phyloP scores from a whole-genome alignment of 2,888 invertebrate genomes.

The Melikaiella ostensackeni region DNA sequence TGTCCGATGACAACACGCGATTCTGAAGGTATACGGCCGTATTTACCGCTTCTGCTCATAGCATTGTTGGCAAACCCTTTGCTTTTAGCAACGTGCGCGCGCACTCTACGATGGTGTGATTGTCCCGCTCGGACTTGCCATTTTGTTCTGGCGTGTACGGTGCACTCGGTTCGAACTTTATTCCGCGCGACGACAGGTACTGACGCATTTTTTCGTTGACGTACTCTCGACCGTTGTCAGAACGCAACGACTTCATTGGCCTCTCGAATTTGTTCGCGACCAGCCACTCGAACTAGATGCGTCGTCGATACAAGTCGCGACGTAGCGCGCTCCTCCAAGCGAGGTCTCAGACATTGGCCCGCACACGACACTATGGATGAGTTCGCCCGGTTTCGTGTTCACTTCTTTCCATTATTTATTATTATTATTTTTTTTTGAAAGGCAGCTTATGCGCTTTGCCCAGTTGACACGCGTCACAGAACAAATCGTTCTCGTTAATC shows the following conservation, averaged over 20 bases:
- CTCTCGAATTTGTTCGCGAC: neutral
- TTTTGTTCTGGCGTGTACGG: constrained; percentile 34
- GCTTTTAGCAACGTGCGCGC: constrained; percentile 13
- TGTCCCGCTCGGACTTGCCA: constrained; percentile 26
- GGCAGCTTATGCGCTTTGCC: too few relatives aligned
- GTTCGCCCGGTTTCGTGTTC: neutral
- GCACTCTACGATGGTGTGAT: neutral
- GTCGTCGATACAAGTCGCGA: constrained; percentile 17
- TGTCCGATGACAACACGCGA: neutral
- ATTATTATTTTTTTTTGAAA: too few relatives aligned
- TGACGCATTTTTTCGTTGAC: neutral
- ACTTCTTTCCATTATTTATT: neutral
- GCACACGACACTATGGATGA: neutral
- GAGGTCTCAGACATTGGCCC: neutral
- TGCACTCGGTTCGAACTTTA: neutral
- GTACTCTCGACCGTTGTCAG: neutral
- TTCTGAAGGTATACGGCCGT: constrained; percentile 31
- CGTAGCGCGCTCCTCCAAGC: constrained; percentile 6
- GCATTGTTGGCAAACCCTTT: neutral
- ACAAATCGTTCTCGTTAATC: too few relatives aligned
- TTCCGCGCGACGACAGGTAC: neutral
- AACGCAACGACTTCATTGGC: neutral
- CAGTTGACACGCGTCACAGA: constrained; percentile 39
- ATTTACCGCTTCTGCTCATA: constrained; percentile 38
- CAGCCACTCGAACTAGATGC: neutral